phyloP scores from a whole-genome alignment of 2,888 invertebrate genomes.

The Dendrolimus pini region DNA sequence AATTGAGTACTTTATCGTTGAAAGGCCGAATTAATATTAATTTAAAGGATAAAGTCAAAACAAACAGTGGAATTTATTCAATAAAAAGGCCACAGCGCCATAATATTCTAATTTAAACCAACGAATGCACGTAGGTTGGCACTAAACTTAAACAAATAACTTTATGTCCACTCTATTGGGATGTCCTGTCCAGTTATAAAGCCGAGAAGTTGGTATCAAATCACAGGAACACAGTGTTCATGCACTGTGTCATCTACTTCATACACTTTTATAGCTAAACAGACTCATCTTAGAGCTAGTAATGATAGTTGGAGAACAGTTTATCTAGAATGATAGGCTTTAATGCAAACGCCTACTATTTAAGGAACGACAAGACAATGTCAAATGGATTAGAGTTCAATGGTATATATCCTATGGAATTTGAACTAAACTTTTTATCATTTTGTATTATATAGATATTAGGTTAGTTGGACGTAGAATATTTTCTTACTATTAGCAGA shows the following conservation, averaged over 20 bases:
- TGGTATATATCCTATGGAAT: background rate
- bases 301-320: too few species aligned
- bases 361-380: slow-evolving; percentile 34
- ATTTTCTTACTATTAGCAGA: too few species aligned
- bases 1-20: background rate
- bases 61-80: slow-evolving; percentile 42
- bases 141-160: slow-evolving; percentile 75
- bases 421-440: too few species aligned
- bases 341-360: slow-evolving; percentile 32
- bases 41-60: slow-evolving; percentile 13
- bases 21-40: background rate
- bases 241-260: background rate
- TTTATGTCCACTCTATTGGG: slow-evolving; percentile 68
- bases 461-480: too few species aligned
- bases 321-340: slow-evolving; percentile 18
- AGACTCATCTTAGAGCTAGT: background rate
- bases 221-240: background rate
- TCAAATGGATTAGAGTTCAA: slow-evolving; percentile 26
- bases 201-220: background rate
- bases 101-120: slow-evolving; percentile 51
- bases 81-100: slow-evolving; percentile 52
- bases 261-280: background rate
- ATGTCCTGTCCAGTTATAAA: slow-evolving; percentile 51
- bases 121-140: slow-evolving; percentile 53
- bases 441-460: too few species aligned